phyloP scores from a whole-genome alignment of 2,113 vertebrate species.

The Odontophorus gujanensis region DNA sequence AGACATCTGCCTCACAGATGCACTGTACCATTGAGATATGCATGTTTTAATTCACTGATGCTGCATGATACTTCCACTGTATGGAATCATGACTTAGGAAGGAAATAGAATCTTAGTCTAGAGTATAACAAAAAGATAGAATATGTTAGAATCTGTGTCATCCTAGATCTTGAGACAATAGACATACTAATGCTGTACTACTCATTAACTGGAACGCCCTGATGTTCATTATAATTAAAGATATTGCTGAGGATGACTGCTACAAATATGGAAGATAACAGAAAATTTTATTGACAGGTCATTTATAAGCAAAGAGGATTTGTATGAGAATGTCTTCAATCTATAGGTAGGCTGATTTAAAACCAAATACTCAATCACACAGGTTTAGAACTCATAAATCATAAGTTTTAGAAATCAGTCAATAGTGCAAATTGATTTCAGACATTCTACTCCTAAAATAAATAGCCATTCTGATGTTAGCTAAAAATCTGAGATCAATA shows the following conservation, averaged over 20 bases:
- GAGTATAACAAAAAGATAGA: not conserved
- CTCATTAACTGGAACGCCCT: rapidly evolving
- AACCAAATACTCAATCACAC: not conserved
- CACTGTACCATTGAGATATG: not conserved
- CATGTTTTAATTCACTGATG: not conserved
- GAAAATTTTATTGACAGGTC: not conserved
- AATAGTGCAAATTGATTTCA: not conserved
- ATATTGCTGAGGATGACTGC: not conserved
- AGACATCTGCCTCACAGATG: constrained; percentile 2
- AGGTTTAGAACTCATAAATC: not conserved
- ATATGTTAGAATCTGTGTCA: not conserved
- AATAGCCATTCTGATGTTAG: not conserved
- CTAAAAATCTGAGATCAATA: not conserved
- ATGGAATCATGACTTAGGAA: not conserved
- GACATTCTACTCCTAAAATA: not conserved
- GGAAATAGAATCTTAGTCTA: not conserved
- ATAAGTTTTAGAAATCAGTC: not conserved
- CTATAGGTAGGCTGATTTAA: not conserved
- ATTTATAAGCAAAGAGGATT: not conserved
- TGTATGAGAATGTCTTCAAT: not conserved
- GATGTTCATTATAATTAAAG: not conserved
- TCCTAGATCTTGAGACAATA: not conserved
- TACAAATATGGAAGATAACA: not conserved
- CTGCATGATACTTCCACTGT: not conserved
- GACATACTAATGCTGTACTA: not conserved